These are phyloP conservation scores for Melanotus villosus DNA, from an alignment of 2,888 invertebrate genomes.

Conservation along the genomic window DNA sequence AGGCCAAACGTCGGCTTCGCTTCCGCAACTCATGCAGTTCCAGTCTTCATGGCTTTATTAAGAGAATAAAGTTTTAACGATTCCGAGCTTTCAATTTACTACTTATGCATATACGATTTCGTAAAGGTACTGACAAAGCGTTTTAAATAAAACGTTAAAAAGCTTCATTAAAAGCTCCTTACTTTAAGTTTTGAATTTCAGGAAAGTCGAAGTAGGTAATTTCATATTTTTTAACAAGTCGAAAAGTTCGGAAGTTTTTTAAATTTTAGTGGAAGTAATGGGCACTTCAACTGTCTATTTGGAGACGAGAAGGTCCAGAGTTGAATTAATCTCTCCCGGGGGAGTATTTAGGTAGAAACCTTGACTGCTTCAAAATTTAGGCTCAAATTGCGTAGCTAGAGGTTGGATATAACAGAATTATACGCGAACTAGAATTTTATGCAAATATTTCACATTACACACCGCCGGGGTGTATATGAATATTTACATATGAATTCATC, in stretches of 20 bases:
- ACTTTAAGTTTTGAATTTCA: too few species aligned
- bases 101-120: slow-evolving; percentile 6
- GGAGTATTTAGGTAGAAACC: slow-evolving; percentile 35
- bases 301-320: slow-evolving; percentile 19
- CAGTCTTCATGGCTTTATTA: slow-evolving; percentile 6
- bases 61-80: slow-evolving; percentile 16
- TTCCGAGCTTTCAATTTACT: slow-evolving; percentile 3
- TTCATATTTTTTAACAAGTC: background rate
- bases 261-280: slow-evolving; percentile 5
- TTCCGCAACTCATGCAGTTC: slow-evolving; percentile 7
- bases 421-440: slow-evolving; percentile 38
- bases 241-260: background rate
- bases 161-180: too few species aligned
- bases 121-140: too few species aligned
- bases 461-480: slow-evolving; percentile 28
- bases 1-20: background rate
- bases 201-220: too few species aligned
- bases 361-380: slow-evolving; percentile 33
- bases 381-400: slow-evolving; percentile 34
- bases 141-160: too few species aligned
- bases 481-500: slow-evolving; percentile 33
- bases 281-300: slow-evolving; percentile 24
- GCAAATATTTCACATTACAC: slow-evolving; percentile 40
- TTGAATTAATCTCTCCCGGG: slow-evolving; percentile 36
- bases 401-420: slow-evolving; percentile 37